Conservation (phyloP, 1,140 invertebrate genomes). For the Drosophila oshimai region DNA sequence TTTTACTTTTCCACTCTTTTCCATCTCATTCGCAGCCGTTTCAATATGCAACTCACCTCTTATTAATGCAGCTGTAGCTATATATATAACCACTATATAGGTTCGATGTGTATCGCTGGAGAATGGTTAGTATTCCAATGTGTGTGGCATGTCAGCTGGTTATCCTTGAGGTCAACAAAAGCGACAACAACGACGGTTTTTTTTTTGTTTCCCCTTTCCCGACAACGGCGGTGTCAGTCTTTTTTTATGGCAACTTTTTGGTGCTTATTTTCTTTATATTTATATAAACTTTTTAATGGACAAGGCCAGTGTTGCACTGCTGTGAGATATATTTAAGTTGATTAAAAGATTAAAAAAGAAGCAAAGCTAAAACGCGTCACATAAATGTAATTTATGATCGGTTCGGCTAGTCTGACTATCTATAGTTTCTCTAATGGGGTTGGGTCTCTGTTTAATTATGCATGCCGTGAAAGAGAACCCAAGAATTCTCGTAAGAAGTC, state of each 20-base stretch:
- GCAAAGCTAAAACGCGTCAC: constrained; percentile 27
- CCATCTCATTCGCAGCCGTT: constrained; percentile 5
- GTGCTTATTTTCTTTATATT: constrained; percentile 40
- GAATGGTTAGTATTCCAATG: constrained; percentile 72
- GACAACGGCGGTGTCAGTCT: constrained; percentile 39
- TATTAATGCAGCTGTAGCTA: constrained; percentile 37
- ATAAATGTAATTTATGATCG: constrained; percentile 46
- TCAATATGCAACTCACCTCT: constrained; percentile 59
- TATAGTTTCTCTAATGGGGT: constrained; percentile 50
- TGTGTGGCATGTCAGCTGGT: constrained; percentile 79
- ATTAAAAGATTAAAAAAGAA: constrained; percentile 11
- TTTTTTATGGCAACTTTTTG: constrained; percentile 69
- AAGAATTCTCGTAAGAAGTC: constrained; percentile 49
- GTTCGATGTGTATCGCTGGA: constrained; percentile 33
- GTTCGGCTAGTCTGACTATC: constrained; percentile 21
- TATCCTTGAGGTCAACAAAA: constrained; percentile 70
- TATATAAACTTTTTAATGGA: constrained; percentile 42
- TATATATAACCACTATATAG: constrained; percentile 27
- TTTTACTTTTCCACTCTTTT: constrained; percentile 1
- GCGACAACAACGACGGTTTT: constrained; percentile 17
- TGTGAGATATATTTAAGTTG: constrained; percentile 34
- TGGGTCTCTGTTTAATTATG: constrained; percentile 60
- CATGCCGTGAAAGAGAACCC: constrained; percentile 46
- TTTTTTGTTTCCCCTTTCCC: constrained; percentile 39
- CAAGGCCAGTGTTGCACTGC: constrained; percentile 71